Percentiles rank a stretch among this genome's conserved stretches.
These are phyloP conservation scores for Montipora efflorescens DNA, from an alignment of 64 coral and sea anemone genomes.

Conservation along the genomic window DNA sequence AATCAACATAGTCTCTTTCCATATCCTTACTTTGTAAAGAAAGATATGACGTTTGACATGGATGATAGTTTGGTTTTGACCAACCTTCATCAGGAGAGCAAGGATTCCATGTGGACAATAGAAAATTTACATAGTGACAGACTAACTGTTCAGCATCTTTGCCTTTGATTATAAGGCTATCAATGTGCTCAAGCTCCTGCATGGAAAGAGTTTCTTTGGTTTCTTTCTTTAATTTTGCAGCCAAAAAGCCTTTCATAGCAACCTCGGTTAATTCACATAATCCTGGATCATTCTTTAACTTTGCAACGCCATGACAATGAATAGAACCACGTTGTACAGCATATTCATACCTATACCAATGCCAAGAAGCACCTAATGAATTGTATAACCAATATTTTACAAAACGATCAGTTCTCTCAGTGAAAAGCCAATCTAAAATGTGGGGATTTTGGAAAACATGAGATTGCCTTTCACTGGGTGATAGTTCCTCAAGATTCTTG, in stretches of 20 bases:
- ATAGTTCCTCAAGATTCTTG: background rate
- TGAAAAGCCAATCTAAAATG: background rate
- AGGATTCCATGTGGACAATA: slow-evolving; percentile 52
- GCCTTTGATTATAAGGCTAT: slow-evolving; percentile 17
- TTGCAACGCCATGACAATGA: slow-evolving; percentile 24
- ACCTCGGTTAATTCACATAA: slow-evolving; percentile 52
- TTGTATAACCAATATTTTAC: background rate
- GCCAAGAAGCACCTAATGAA: background rate
- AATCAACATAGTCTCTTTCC: slow-evolving; percentile 28
- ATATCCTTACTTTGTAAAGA: background rate
- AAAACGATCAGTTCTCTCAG: background rate
- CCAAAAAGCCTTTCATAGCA: slow-evolving; percentile 46
- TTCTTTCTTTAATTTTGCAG: slow-evolving; percentile 40
- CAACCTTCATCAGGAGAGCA: background rate
- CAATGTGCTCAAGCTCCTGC: background rate
- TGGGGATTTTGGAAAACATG: background rate
- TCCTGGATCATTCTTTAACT: slow-evolving; percentile 63
- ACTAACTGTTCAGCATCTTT: slow-evolving; percentile 32
- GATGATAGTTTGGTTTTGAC: slow-evolving; percentile 27
- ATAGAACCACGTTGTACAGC: background rate
- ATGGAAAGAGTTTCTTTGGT: slow-evolving; percentile 1
- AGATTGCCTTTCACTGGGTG: background rate
- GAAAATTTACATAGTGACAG: slow-evolving; percentile 50
- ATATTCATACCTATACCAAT: background rate
- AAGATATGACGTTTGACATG: background rate